These are phyloP conservation scores for Hippopotamus amphibius DNA, from an alignment of 2,113 vertebrate genomes.

Conservation along the genomic window DNA sequence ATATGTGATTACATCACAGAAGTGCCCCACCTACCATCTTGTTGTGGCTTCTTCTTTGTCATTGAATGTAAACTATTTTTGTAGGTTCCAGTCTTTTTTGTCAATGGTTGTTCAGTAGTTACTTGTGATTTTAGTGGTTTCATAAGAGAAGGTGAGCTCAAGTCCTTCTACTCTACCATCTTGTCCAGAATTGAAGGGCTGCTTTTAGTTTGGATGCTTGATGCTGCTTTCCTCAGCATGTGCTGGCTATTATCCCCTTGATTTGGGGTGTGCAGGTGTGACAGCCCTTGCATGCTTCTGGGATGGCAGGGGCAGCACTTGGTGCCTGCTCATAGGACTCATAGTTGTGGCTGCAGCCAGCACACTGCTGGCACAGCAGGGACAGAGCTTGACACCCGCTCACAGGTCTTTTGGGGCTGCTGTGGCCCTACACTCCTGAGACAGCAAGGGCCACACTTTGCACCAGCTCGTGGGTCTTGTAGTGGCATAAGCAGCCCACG, in stretches of 20 bases:
- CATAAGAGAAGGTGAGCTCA: neutral
- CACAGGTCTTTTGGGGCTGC: neutral
- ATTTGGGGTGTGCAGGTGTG: neutral
- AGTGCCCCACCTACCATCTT: neutral
- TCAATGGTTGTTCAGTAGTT: neutral
- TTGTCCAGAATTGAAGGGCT: neutral
- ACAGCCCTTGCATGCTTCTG: neutral
- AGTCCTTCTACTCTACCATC: neutral
- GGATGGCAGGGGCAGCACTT: neutral
- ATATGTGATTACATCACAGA: no score
- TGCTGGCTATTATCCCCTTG: neutral
- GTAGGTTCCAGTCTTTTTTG: neutral
- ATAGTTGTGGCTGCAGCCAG: neutral
- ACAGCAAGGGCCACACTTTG: no score
- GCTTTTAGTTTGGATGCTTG: neutral
- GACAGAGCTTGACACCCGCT: neutral
- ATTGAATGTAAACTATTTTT: neutral
- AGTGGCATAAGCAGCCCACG: neutral
- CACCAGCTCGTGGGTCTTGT: no score
- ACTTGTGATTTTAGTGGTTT: neutral
- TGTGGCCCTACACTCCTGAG: no score
- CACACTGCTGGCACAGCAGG: neutral
- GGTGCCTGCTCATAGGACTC: accelerated
- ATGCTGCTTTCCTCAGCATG: neutral
- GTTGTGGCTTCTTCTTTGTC: neutral